These are phyloP conservation scores for Setophaga coronata DNA, from an alignment of 2,113 vertebrate species.

Conservation along the genomic window DNA sequence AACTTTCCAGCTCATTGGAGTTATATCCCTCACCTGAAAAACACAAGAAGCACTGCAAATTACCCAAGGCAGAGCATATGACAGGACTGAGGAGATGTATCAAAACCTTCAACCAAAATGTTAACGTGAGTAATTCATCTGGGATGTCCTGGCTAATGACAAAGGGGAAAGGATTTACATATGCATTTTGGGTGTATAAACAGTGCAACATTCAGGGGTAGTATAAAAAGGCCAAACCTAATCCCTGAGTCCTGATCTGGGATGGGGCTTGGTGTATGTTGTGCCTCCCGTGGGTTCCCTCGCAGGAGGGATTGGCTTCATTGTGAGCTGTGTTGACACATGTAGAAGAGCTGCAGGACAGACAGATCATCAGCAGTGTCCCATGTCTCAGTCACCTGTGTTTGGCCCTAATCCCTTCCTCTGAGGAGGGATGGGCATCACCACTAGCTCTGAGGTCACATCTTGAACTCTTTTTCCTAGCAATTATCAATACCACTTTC, in stretches of 20 bases:
- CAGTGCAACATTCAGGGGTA: not conserved
- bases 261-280: not conserved
- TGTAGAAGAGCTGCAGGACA: not conserved
- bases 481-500: not conserved
- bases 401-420: not conserved
- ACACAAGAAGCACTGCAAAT: not conserved
- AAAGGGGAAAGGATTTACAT: not conserved
- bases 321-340: not conserved
- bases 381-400: not conserved
- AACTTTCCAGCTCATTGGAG: not conserved
- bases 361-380: not conserved
- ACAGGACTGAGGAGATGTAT: conserved; percentile 18
- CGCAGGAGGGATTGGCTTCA: not conserved
- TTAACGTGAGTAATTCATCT: conserved; percentile 37
- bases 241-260: not conserved
- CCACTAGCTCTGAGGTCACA: not conserved
- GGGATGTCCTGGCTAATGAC: not conserved
- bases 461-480: not conserved
- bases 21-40: not conserved
- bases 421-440: not conserved
- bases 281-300: not conserved
- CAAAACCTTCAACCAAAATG: not conserved
- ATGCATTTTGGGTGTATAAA: not conserved
- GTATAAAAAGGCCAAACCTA: not conserved
- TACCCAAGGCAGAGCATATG: not conserved